Evolutionary conservation across 2,888 invertebrate genomes (phyloP).

Genomic region (Lomographa bimaculata): DNA sequence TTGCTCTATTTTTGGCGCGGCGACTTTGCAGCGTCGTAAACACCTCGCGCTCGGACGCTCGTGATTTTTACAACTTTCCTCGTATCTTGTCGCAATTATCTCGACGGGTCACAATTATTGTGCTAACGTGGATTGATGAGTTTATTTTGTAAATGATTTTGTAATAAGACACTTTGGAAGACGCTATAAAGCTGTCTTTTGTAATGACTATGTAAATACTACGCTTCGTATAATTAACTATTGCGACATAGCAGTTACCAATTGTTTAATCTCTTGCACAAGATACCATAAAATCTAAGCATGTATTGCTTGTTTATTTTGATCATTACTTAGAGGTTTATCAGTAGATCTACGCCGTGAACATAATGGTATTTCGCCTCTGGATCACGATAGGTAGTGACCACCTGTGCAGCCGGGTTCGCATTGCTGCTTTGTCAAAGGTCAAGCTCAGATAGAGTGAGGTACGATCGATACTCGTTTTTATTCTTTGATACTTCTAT

Average conservation of each 20-base stretch:
- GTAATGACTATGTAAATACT: constrained; percentile 9
- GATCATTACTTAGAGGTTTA: constrained; percentile 1
- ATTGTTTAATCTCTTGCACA: constrained; percentile 4
- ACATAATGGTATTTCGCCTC: constrained; percentile 11
- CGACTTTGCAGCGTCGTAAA: constrained; percentile 31
- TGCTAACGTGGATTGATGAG: constrained; percentile 33
- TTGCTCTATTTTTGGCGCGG: constrained; percentile 39
- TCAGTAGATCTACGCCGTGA: constrained; percentile 8
- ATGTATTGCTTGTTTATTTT: too few species aligned
- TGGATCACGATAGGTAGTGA: constrained; percentile 10
- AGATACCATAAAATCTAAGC: too few species aligned
- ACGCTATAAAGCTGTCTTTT: constrained; percentile 13
- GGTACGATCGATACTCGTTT: too few species aligned
- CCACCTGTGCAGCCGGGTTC: constrained; percentile 16
- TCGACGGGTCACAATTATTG: constrained; percentile 31
- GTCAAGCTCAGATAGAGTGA: constrained; percentile 19
- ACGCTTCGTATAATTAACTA: constrained; percentile 1
- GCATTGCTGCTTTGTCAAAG: constrained; percentile 15
- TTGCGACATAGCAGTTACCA: background rate
- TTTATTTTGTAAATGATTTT: constrained; percentile 31
- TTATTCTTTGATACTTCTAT: too few species aligned
- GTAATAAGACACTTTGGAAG: constrained; percentile 24
- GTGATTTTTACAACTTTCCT: constrained; percentile 38
- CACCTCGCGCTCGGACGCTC: constrained; percentile 26
- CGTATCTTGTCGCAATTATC: constrained; percentile 41